Conservation (phyloP, 1,140 invertebrate genomes). For the Sminthurinus signatus region DNA sequence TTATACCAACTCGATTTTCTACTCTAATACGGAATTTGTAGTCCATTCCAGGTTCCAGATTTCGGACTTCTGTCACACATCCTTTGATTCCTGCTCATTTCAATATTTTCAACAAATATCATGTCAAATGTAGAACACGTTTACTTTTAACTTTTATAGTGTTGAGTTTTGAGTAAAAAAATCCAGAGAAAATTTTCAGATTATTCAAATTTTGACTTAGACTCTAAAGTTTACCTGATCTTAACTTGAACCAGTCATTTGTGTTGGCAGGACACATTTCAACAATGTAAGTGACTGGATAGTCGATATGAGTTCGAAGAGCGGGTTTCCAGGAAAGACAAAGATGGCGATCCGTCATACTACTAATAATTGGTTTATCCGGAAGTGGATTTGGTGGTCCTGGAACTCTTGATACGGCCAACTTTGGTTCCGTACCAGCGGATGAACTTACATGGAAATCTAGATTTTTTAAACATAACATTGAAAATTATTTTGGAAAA, state of each 20-base stretch:
- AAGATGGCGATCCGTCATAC: constrained; percentile 75
- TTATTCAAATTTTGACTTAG: constrained; percentile 7
- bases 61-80: constrained; percentile 67
- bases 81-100: constrained; percentile 68
- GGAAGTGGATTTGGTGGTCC: constrained; percentile 70
- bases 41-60: constrained; percentile 75
- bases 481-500: too few species aligned
- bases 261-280: constrained; percentile 74
- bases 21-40: constrained; percentile 90
- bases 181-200: background rate
- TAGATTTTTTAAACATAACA: too few species aligned
- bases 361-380: constrained; percentile 78
- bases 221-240: constrained; percentile 51
- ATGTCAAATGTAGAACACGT: too few species aligned
- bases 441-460: constrained; percentile 6
- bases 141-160: too few species aligned
- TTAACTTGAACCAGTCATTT: constrained; percentile 71
- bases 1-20: constrained; percentile 94
- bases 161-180: too few species aligned
- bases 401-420: constrained; percentile 49
- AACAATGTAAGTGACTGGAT: constrained; percentile 85
- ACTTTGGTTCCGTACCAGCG: background rate
- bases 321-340: constrained; percentile 88
- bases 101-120: too few species aligned
- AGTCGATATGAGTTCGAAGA: constrained; percentile 47